Evolutionary conservation across 1,140 invertebrate species (phyloP), one percentile per base, ranked within the genome.

Genomic region (Belonocnema kinseyi): DNA sequence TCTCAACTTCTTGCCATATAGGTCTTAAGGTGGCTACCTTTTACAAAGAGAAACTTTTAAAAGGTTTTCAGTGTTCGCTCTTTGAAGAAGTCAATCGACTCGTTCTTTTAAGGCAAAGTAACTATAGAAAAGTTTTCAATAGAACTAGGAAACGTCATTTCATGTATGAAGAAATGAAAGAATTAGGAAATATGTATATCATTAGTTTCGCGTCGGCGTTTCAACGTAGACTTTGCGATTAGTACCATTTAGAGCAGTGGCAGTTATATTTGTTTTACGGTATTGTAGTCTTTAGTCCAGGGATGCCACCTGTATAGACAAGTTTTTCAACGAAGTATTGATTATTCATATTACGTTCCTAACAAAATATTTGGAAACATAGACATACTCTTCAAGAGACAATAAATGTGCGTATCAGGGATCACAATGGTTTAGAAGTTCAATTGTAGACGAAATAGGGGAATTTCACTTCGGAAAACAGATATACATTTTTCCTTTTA

Each of bases 321-420:
- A 16, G 10, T 21, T 21, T 5, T 21, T 16, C 17, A 70, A 21
- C 11, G 61, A 70, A 21, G 26, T 26, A 26, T 19, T 14, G 12
- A 66, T 66, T 19, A 66, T 66, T 66, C 12, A n/a, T 66, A 19
- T 19, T 16, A 66, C 61, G n/a, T 66, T 66, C 61, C 12, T 19
- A 14, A 17, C 2, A 33, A 33, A 33, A 33, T 33, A 33, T 21
- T 66, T 66, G 61, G 0, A 8, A 66, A 66, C 16, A 56, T 0
- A 56, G 53, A 56, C 21, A 26, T 26, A 26, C 16, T 33, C 26
- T 33, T 33, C 5, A 33, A 33, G 0, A 33, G 2, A 33, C 26
- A 33, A 5, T 33, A 33, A 33, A 33, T 33, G 26, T 33, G 5
- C 2, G 26, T 4, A 33, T 33, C 26, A 33, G 26, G 26, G 26